Conservation (phyloP, 2,113 vertebrate genomes). For the Chaetodon trifascialis region DNA sequence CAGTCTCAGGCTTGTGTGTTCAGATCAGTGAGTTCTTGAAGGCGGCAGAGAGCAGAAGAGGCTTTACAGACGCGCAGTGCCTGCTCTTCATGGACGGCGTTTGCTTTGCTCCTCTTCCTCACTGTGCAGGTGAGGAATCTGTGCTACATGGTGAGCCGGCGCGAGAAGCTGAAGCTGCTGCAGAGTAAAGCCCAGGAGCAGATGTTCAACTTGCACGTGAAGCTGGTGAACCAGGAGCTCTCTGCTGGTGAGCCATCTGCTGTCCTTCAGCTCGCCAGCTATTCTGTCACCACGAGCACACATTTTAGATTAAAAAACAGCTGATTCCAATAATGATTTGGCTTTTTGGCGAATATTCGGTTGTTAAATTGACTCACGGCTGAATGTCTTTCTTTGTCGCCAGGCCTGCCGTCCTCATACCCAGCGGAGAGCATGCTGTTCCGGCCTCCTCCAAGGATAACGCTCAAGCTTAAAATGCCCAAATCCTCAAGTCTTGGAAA, state of each 20-base stretch:
- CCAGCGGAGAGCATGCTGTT: slow-evolving; percentile 91
- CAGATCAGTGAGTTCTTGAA: too few species aligned
- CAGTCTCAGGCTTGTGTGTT: too few species aligned
- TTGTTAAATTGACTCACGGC: background rate
- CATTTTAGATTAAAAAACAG: too few species aligned
- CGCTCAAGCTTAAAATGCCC: slow-evolving; percentile 98
- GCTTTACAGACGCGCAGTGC: background rate
- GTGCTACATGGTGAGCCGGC: slow-evolving; percentile 99
- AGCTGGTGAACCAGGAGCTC: slow-evolving; percentile 92
- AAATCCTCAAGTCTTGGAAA: slow-evolving; percentile 86
- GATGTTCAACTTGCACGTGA: slow-evolving; percentile 94
- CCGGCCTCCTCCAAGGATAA: slow-evolving; percentile 93
- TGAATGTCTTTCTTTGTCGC: background rate
- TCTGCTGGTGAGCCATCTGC: slow-evolving; percentile 77
- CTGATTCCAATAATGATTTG: background rate
- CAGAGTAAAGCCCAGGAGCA: slow-evolving; percentile 96
- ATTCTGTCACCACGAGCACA: background rate
- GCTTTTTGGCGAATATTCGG: background rate
- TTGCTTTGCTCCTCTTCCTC: background rate
- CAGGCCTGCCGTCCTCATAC: slow-evolving; percentile 89
- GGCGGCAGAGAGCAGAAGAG: background rate
- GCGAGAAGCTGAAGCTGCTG: slow-evolving; percentile 96
- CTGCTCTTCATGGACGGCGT: background rate
- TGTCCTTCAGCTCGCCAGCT: background rate
- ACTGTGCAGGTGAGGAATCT: slow-evolving; percentile 92